Base-by-base conservation (phyloP, 2,888 invertebrate species). In the Eupeodes latifasciatus region DNA sequence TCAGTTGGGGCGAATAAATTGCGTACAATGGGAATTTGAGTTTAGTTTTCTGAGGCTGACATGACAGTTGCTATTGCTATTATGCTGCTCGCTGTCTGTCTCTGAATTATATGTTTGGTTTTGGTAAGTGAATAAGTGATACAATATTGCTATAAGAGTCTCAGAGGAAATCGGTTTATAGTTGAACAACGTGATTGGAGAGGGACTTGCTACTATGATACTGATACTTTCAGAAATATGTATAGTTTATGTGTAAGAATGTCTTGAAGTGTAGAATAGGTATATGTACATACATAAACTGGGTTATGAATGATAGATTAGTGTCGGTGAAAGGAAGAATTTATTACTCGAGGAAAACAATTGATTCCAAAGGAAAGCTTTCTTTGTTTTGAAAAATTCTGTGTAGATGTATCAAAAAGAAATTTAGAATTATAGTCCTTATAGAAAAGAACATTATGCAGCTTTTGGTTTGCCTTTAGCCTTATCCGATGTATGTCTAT, bases 1-100 rank as follows among this genome's bases (percentile, higher is more conserved):
- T 83, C 83, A 72, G 59, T 71, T 64, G 86, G 79, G 79, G 76
- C 71, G 76, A 80, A 83, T 86, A 72, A 83, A 80, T 87, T 87
- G 84, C 84, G 83, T 87, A 84, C 80, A 84, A 80, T 80, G 66
- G 69, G 67, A 78, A 66, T 80, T 82, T 71, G 64, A 76, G 51
- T 77, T 81, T 47, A 27, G 27, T 27, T 27, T 27, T 27, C 27
- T 27, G 27, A 27, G 27, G 66, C 34, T 59, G 81, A 85, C 81
- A 78, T 78, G 78, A 74, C 78, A 74, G 77, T 85, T 77, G 53
- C 69, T n/a, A 36, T 62, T 77, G 49, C 49, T 36, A 49, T 44
- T 5, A 4, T 14, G 1, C 2, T 19, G 55, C 55, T 55, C 19
- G 27, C 57, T 72, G 72, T 72, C 57, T 59, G 44, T 47, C 27